A percentile compares a stretch with the other conserved stretches of the same genome.
Conservation (phyloP, 2,888 invertebrate species). For the Drosophila putrida region DNA sequence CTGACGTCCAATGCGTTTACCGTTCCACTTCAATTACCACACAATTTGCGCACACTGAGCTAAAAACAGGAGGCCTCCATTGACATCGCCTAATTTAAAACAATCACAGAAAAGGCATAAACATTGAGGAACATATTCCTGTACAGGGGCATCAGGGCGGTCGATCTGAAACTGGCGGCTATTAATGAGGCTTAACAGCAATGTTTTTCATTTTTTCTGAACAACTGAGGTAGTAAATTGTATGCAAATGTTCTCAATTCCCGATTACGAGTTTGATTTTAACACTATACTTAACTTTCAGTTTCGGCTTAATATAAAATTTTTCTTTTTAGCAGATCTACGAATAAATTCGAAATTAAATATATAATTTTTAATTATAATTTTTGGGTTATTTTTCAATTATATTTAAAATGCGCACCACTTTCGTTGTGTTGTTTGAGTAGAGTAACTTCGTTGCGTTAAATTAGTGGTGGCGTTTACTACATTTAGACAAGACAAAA, state of each 20-base stretch:
- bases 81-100: slow-evolving; percentile 67
- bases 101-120: slow-evolving; percentile 64
- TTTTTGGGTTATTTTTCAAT: too few species aligned
- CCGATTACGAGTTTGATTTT: neutral
- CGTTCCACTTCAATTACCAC: slow-evolving; percentile 64
- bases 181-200: slow-evolving; percentile 59
- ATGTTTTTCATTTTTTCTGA: neutral
- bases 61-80: slow-evolving; percentile 36
- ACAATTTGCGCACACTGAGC: slow-evolving; percentile 44
- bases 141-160: slow-evolving; percentile 39
- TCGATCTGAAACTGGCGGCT: slow-evolving; percentile 38
- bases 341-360: too few species aligned
- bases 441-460: neutral
- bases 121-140: slow-evolving; percentile 16
- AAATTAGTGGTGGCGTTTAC: neutral
- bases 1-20: slow-evolving; percentile 43
- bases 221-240: slow-evolving; percentile 1
- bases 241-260: neutral
- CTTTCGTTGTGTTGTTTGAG: neutral
- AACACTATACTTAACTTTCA: too few species aligned
- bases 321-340: too few species aligned
- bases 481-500: slow-evolving; percentile 1
- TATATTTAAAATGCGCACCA: neutral
- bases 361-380: too few species aligned
- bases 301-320: too few species aligned